A percentile compares a stretch with the other conserved stretches of the same genome.
Conservation (phyloP, 2,888 invertebrate species). For the Lasius fuliginosus region DNA sequence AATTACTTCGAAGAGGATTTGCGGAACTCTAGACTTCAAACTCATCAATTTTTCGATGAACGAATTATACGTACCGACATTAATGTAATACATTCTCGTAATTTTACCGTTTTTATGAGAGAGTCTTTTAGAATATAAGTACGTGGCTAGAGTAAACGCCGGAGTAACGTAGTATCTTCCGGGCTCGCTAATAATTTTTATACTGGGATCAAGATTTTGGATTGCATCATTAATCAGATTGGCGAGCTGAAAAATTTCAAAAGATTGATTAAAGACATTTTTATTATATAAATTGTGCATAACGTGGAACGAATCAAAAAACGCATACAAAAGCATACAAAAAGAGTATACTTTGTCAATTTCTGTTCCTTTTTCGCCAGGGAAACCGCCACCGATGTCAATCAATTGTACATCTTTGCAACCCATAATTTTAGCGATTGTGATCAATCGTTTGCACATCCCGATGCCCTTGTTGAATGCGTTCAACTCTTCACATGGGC, state of each 20-base stretch:
- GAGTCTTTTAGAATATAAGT: slow-evolving; percentile 87
- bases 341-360: slow-evolving; percentile 53
- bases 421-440: slow-evolving; percentile 86
- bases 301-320: background rate
- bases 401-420: slow-evolving; percentile 87
- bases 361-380: slow-evolving; percentile 85
- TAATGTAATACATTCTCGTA: slow-evolving; percentile 88
- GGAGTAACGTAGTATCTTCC: slow-evolving; percentile 89
- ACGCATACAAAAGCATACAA: background rate
- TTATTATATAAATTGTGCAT: background rate
- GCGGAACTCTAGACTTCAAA: slow-evolving; percentile 72
- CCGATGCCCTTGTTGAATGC: slow-evolving; percentile 88
- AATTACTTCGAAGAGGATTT: slow-evolving; percentile 70
- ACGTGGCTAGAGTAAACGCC: slow-evolving; percentile 88
- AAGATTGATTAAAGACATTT: slow-evolving; percentile 15
- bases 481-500: slow-evolving; percentile 83
- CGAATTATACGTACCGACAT: slow-evolving; percentile 89
- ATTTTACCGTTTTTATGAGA: slow-evolving; percentile 76
- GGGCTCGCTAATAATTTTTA: slow-evolving; percentile 88
- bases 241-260: slow-evolving; percentile 80
- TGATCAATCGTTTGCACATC: slow-evolving; percentile 87
- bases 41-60: slow-evolving; percentile 87
- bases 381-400: slow-evolving; percentile 89
- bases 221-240: slow-evolving; percentile 87
- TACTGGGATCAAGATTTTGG: slow-evolving; percentile 83